Percentiles rank a stretch among this genome's conserved stretches.
These are phyloP conservation scores for Cisticola juncidis DNA, from an alignment of 2,113 vertebrate genomes.

Conservation along the genomic window DNA sequence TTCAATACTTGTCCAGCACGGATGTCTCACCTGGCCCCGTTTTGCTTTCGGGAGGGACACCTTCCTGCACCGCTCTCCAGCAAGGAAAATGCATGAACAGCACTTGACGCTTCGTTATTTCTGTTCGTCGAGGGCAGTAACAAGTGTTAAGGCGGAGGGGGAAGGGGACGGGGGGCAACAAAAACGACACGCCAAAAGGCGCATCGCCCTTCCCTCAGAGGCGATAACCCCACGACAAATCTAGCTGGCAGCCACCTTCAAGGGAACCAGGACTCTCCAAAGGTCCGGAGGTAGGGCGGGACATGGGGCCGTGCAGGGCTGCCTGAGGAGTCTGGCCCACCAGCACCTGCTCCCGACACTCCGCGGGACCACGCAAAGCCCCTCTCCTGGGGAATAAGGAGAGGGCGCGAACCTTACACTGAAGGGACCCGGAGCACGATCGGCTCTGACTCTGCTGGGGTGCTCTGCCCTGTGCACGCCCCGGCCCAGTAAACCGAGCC, in stretches of 20 bases:
- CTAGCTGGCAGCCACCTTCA: background rate
- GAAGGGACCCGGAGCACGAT: fast-evolving
- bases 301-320: background rate
- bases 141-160: fast-evolving
- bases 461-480: background rate
- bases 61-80: background rate
- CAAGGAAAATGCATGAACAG: background rate
- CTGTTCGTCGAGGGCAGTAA: background rate
- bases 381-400: no score
- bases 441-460: background rate
- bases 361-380: background rate
- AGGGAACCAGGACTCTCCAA: background rate
- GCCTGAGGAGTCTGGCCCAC: background rate
- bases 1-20: background rate
- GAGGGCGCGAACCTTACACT: fast-evolving
- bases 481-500: background rate
- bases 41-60: background rate
- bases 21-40: background rate
- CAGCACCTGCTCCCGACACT: background rate
- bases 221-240: background rate
- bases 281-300: background rate
- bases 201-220: background rate
- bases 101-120: background rate
- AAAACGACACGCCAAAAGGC: background rate
- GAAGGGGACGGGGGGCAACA: fast-evolving